A percentile compares a stretch with the other conserved stretches of the same genome.
Evolutionary conservation across 2,888 invertebrate genomes (phyloP).

Genomic region (Brachyopa scutellaris): DNA sequence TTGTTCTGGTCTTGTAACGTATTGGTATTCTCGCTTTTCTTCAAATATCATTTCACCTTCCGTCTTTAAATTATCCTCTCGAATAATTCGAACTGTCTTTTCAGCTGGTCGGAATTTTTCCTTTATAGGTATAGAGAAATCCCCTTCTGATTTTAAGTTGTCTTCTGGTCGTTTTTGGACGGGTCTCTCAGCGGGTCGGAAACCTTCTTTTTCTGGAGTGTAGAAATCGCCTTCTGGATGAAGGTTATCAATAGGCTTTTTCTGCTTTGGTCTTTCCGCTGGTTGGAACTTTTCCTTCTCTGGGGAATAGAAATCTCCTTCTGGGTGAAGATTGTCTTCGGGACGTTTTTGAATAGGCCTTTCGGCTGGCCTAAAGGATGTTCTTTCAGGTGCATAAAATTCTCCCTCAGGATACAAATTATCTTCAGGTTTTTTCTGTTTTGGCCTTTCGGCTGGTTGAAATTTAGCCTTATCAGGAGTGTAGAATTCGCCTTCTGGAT

Average conservation of each 20-base stretch:
- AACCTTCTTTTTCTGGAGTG: slow-evolving; percentile 76
- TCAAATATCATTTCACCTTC: slow-evolving; percentile 84
- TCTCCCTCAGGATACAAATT: slow-evolving; percentile 85
- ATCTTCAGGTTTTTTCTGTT: slow-evolving; percentile 82
- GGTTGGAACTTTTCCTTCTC: slow-evolving; percentile 78
- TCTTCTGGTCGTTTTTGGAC: slow-evolving; percentile 82
- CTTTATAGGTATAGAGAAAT: slow-evolving; percentile 82
- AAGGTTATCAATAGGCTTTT: slow-evolving; percentile 82
- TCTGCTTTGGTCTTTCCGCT: slow-evolving; percentile 80
- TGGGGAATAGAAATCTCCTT: slow-evolving; percentile 83
- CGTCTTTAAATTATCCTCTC: slow-evolving; percentile 84
- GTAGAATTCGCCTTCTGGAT: slow-evolving; percentile 84
- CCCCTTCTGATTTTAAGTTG: slow-evolving; percentile 83
- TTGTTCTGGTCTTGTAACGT: slow-evolving; percentile 83
- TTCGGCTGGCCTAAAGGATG: slow-evolving; percentile 82
- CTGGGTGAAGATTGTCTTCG: slow-evolving; percentile 84
- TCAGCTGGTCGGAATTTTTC: slow-evolving; percentile 81
- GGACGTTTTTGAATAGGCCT: slow-evolving; percentile 80
- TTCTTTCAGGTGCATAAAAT: slow-evolving; percentile 82
- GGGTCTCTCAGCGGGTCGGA: slow-evolving; percentile 80
- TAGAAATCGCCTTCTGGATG: slow-evolving; percentile 75
- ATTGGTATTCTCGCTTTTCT: slow-evolving; percentile 81
- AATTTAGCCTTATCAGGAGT: slow-evolving; percentile 82
- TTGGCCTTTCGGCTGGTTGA: slow-evolving; percentile 83
- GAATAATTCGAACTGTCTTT: slow-evolving; percentile 83